Conservation (phyloP, 2,888 invertebrate species). For the Conus canariensis region DNA sequence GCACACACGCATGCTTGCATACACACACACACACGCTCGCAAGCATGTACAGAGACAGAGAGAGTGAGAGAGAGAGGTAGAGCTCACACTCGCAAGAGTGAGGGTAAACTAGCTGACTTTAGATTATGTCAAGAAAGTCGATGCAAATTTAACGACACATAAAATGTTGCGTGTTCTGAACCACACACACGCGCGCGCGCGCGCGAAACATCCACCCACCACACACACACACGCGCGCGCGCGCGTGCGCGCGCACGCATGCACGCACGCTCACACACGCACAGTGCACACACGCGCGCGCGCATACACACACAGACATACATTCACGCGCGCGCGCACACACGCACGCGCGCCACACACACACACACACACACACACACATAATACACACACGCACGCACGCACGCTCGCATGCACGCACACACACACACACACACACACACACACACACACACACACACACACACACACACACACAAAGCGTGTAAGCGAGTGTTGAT, state of each 20-base stretch:
- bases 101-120: too few species aligned
- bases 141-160: too few species aligned
- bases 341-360: background rate
- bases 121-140: too few species aligned
- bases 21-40: too few species aligned
- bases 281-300: background rate
- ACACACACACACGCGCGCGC: background rate
- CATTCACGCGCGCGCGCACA: background rate
- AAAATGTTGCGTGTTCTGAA: too few species aligned
- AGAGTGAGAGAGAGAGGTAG: too few species aligned
- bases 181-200: too few species aligned
- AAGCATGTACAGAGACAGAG: too few species aligned
- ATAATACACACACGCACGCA: background rate
- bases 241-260: background rate
- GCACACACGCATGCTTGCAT: too few species aligned
- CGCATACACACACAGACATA: background rate
- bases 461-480: background rate
- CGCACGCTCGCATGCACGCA: background rate
- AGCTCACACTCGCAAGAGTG: too few species aligned
- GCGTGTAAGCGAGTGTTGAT: too few species aligned
- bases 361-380: background rate
- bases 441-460: background rate
- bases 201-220: background rate
- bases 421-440: background rate
- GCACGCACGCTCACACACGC: background rate